Base-by-base conservation (phyloP, 2,797 vertebrate species). In the Macroramphosus scolopax region DNA sequence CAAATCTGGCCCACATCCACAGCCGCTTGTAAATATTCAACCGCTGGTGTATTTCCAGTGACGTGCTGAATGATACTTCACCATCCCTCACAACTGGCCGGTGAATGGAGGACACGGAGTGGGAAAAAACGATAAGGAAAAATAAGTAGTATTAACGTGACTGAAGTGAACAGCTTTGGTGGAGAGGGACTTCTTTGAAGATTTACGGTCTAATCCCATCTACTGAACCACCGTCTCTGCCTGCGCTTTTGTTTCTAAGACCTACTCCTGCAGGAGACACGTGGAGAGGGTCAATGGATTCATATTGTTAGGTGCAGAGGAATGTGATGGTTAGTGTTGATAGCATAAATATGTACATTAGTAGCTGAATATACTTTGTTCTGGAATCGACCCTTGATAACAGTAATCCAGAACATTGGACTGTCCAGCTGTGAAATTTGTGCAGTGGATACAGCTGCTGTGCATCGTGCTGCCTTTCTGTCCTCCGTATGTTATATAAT, bases 201-300 rank as follows among this genome's bases (percentile, higher is more conserved):
- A 84, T 69, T 85, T 81, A 47, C 59, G 67, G 44, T 39, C 75
- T 88, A 90, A 89, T 90, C 86, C 85, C 50, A 60, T 75, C 80
- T 77, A 69, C 78, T 69, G 74, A 76, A 69, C 57, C 36, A 12
- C 70, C 59, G 64, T 76, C 75, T 74, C 58, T 56, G 66, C 71
- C 63, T 56, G 63, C 29, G 72, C 77, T 87, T 87, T 80, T 82
- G 79, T 86, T 79, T 89, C 79, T 65, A 53, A 51, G 70, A 82
- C 71, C 44, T 50, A 51, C 71, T 82, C 71, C 75, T 80, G 36
- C 73, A 45, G 78, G 72, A 82, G 71, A 56, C 39, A 30, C 20
- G 49, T 54, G 61, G 44, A 41, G 51, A 46, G 65, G 79, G 82
- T 85, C 85, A 77, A 67, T 56, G 60, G 32, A 82, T 73, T 79